Conservation (phyloP, 2,888 invertebrate species). For the Synanthedon formicaeformis region DNA sequence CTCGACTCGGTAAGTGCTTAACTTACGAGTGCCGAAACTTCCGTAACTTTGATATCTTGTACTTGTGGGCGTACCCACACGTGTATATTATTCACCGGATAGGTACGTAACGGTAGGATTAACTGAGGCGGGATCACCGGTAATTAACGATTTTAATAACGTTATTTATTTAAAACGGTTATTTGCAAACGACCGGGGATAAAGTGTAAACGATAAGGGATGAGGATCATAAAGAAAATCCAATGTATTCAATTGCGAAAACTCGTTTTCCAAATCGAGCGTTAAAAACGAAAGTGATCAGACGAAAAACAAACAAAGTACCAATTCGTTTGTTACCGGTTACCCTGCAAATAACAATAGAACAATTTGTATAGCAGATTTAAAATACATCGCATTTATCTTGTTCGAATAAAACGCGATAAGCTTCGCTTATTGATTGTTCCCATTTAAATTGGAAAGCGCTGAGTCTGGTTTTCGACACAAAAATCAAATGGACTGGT, state of each 20-base stretch:
- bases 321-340: constrained; percentile 35
- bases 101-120: background rate
- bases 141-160: background rate
- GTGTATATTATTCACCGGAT: background rate
- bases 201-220: background rate
- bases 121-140: background rate
- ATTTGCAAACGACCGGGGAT: background rate
- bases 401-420: constrained; percentile 51
- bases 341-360: constrained; percentile 33
- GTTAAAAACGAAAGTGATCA: constrained; percentile 22
- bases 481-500: constrained; percentile 37
- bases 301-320: constrained; percentile 16
- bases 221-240: constrained; percentile 4
- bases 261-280: constrained; percentile 1
- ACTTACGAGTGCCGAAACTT: background rate
- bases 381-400: constrained; percentile 53
- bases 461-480: constrained; percentile 43
- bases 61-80: background rate
- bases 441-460: constrained; percentile 52
- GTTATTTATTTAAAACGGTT: background rate
- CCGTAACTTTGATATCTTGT: background rate
- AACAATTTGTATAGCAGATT: constrained; percentile 52
- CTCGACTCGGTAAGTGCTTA: constrained; percentile 5
- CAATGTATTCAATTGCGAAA: constrained; percentile 1
- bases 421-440: constrained; percentile 58